Conservation (phyloP, 1,140 invertebrate genomes). For the Bradynema listronoti region DNA sequence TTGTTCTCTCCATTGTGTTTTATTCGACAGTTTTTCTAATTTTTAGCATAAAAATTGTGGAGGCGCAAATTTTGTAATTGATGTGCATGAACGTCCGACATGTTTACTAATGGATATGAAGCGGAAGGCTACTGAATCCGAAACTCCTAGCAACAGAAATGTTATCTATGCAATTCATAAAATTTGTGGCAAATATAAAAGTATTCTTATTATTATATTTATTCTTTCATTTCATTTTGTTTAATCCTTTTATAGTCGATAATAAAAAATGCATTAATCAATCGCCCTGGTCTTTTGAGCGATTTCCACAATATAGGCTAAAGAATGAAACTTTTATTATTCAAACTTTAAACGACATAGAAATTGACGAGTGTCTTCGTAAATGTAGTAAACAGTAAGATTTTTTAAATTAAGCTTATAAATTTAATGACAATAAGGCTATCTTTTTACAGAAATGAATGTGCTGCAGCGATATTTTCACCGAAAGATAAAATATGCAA, state of each 20-base stretch:
- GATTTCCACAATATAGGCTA: constrained; percentile 14
- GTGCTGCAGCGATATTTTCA: constrained; percentile 14
- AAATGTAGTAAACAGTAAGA: constrained; percentile 11
- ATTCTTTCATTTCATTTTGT: background rate
- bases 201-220: background rate
- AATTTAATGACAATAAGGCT: background rate
- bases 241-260: constrained; percentile 1
- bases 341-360: background rate
- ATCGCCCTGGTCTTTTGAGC: constrained; percentile 23
- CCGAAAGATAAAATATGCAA: constrained; percentile 1
- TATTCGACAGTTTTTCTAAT: background rate
- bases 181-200: constrained; percentile 8
- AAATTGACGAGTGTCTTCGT: constrained; percentile 20
- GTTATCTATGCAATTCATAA: constrained; percentile 15
- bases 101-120: constrained; percentile 22
- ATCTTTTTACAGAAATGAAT: constrained; percentile 4
- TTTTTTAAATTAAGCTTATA: background rate
- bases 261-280: constrained; percentile 9
- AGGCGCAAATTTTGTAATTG: constrained; percentile 19
- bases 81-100: constrained; percentile 5
- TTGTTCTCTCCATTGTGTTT: background rate
- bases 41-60: constrained; percentile 19
- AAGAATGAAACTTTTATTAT: constrained; percentile 14
- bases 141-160: background rate
- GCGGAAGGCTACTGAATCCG: background rate